Base-by-base conservation (phyloP, 2,888 invertebrate genomes). In the Lamellibrachia columna region DNA sequence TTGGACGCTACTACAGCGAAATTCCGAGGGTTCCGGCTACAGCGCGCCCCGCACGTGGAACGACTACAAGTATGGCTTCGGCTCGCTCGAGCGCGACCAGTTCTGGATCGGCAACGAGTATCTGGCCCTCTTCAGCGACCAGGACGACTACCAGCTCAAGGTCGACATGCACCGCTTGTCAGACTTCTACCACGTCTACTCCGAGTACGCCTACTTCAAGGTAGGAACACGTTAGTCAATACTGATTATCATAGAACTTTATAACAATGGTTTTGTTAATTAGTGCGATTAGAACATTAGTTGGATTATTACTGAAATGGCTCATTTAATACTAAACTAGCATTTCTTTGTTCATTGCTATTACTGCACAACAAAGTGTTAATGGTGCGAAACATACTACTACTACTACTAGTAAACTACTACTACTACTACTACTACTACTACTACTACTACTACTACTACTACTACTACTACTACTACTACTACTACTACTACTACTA, bases 71-170 rank as follows among this genome's bases (percentile, higher is more conserved):
- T 75, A 91, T 60, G 93, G 93, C 11, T 55, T 92, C 92, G 93
- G 93, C n/a, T 60, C 60, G 52, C 53, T 92, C 11, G 93, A 91
- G 22, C n/a, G 8, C 0, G 90, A 55, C 15, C 40, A 90, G 28
- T 93, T 92, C 93, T 93, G 93, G 93, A 90, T 93, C 8, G 93
- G 93, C 52, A 93, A 93, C 75, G 92, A 92, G 91, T 93, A 93
- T 91, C 90, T 93, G 55, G 60, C 92, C 90, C 60, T 52, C 4
- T 90, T 93, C 8, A 93, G 92, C 22, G 40, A 90, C 0, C 92
- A 92, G 55, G 92, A 91, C 11, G 91, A 92, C 53, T 92, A 92
- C 92, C 58, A 92, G 58, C 75, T 93, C 11, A 40, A 75, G 90
- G 55, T 93, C 4, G 93, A 93, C n/a, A 90, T 93, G n/a, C 58